Conservation (phyloP, 2,797 vertebrate species). For the Lacerta viridis region DNA sequence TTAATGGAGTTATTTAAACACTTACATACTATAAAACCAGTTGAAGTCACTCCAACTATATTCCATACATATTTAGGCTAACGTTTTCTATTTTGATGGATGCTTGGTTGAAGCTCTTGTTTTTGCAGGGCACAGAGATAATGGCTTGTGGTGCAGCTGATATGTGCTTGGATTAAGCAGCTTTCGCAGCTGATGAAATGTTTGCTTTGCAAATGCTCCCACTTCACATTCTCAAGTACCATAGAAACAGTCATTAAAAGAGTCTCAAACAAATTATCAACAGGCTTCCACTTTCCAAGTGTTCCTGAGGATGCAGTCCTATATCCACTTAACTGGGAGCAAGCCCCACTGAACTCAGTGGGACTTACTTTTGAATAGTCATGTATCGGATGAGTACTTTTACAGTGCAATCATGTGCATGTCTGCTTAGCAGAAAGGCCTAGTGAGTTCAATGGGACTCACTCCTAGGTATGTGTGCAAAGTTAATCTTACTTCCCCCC, state of each 20-base stretch:
- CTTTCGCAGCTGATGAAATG: constrained; percentile 32
- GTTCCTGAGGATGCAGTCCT: neutral
- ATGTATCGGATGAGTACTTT: neutral
- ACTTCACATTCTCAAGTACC: constrained; percentile 28
- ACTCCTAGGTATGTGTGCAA: no score
- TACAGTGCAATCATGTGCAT: no score
- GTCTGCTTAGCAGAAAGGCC: no score
- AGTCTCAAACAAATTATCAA: constrained; percentile 16
- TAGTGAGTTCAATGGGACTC: no score
- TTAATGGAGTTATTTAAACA: neutral
- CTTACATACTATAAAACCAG: neutral
- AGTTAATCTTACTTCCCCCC: constrained; percentile 1
- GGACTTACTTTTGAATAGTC: neutral
- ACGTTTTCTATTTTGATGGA: constrained; percentile 8
- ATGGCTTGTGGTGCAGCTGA: neutral
- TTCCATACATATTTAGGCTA: neutral
- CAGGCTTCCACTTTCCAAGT: constrained; percentile 2
- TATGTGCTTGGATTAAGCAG: constrained; percentile 25
- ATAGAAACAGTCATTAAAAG: constrained; percentile 30
- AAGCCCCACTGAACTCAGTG: neutral
- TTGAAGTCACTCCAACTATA: neutral
- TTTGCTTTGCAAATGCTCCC: constrained; percentile 35
- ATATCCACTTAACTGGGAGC: neutral
- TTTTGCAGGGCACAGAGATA: neutral
- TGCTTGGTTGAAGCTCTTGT: neutral